A percentile compares a stretch with the other conserved stretches of the same genome.
phyloP scores from a whole-genome alignment of 1,140 invertebrate genomes.

The Ephestia elutella region DNA sequence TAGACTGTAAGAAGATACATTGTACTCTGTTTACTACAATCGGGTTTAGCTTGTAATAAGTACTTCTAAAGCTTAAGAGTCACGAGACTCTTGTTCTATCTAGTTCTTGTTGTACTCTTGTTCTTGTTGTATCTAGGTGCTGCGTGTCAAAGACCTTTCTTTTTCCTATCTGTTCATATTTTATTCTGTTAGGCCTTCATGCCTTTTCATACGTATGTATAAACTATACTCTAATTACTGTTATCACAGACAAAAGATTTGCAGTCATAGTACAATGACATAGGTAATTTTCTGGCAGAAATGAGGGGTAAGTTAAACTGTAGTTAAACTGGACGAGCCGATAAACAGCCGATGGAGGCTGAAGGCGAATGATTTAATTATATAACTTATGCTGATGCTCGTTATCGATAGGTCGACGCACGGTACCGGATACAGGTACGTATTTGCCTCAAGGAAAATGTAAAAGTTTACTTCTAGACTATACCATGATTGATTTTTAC shows the following conservation, averaged over 20 bases:
- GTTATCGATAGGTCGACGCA: slow-evolving; percentile 6
- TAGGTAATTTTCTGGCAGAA: slow-evolving; percentile 36
- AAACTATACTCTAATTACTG: too few species aligned
- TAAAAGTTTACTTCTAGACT: background rate
- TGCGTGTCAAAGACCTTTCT: too few species aligned
- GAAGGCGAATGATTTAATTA: slow-evolving; percentile 43
- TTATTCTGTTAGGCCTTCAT: too few species aligned
- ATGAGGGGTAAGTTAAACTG: slow-evolving; percentile 42
- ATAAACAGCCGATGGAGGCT: slow-evolving; percentile 37
- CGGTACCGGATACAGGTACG: background rate
- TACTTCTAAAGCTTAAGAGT: too few species aligned
- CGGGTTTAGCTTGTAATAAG: too few species aligned
- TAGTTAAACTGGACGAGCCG: slow-evolving; percentile 31
- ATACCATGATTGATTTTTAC: background rate
- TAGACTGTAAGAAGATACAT: too few species aligned
- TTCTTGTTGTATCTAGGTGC: too few species aligned
- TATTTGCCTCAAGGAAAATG: background rate
- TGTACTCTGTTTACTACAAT: too few species aligned
- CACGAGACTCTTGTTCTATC: too few species aligned
- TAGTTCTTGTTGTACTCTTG: too few species aligned
- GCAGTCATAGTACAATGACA: slow-evolving; percentile 24
- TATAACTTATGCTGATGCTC: slow-evolving; percentile 14
- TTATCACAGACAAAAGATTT: background rate
- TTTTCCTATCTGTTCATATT: too few species aligned
- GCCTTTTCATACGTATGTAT: too few species aligned